Evolutionary conservation across 2,888 invertebrate species (phyloP), one percentile per base, ranked within the genome.

Genomic region (Villa cingulata): DNA sequence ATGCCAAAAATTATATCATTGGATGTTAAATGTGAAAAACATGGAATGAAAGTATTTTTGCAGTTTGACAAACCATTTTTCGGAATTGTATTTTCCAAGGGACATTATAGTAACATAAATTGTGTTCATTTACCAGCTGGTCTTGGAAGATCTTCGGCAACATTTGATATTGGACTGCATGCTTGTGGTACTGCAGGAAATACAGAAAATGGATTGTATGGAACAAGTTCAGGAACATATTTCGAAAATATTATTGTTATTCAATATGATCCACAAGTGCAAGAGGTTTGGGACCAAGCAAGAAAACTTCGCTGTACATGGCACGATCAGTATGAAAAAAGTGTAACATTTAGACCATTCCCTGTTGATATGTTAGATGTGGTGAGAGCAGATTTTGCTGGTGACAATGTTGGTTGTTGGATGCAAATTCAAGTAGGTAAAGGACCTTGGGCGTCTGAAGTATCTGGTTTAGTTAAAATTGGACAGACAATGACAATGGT

Each of bases 401-500:
- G 92, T 1, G 92, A 94, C 60, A 94, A 94, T 61, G 90, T 92
- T 3, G 91, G 91, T 17, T 92, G 92, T 70, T 94, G 92, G 92
- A 92, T 94, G 92, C 91, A 92, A 64, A 92, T 94, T 55, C 92
- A 94, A 73, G 89, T 90, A 4, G 91, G 90, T 37, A 90, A 89
- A 64, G 90, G 91, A 19, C 92, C 92, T 0, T 94, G 92, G 91
- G 91, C 92, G 12, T 89, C 90, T 0, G 92, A 92, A 70, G 92
- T 92, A 1, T 89, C 90, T 0, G 92, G 92, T 0, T 73, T 94
- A 43, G 92, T 92, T 0, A 92, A 92, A 71, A 92, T 92, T 48
- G 92, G 92, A 1, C 92, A 92, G 65, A 92, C 92, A 0, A 91
- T 94, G 91, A 94, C 92, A 15, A 92, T 92, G 91, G 92, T 92